Conservation (phyloP, 1,140 invertebrate species). For the Conopomorpha cramerella region DNA sequence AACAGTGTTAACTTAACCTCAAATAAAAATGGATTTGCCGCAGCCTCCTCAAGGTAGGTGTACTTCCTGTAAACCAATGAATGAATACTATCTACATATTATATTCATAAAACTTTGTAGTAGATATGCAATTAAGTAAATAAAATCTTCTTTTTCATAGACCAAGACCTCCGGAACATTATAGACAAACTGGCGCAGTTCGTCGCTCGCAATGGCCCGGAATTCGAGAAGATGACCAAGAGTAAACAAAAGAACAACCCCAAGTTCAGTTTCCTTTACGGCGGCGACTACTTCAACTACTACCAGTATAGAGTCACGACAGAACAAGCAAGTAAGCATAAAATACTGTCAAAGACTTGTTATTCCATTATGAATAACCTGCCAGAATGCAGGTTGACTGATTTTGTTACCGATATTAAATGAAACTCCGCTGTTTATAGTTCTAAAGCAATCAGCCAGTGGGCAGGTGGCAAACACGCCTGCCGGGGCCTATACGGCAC, state of each 20-base stretch:
- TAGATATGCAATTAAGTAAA: too few relatives aligned
- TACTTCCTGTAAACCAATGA: too few relatives aligned
- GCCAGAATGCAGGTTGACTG: conserved; percentile 35
- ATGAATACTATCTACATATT: too few relatives aligned
- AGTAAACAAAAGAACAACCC: conserved; percentile 97
- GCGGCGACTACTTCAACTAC: conserved; percentile 93
- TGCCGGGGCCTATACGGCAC: conserved; percentile 54
- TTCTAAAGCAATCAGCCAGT: conserved; percentile 60
- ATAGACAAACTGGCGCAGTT: conserved; percentile 98
- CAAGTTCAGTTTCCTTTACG: conserved; percentile 96
- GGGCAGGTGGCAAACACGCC: conserved; percentile 47
- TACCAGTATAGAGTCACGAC: conserved; percentile 95
- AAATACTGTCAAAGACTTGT: too few relatives aligned
- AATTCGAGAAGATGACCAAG: conserved; percentile 98
- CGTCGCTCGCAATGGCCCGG: conserved; percentile 97
- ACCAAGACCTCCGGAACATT: conserved; percentile 91
- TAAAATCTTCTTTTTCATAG: conserved; percentile 61
- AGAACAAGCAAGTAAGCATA: conserved; percentile 83
- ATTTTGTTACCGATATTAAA: conserved; percentile 48
- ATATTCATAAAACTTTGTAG: too few relatives aligned
- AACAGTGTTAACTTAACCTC: too few relatives aligned
- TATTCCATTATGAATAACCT: too few relatives aligned
- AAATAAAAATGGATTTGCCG: conserved; percentile 43
- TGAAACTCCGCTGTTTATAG: conserved; percentile 60
- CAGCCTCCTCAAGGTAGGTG: conserved; percentile 46